Percentiles rank a stretch among this genome's conserved stretches.
Evolutionary conservation across 2,797 vertebrate species (phyloP).

Genomic region (Malurus leucopterus): DNA sequence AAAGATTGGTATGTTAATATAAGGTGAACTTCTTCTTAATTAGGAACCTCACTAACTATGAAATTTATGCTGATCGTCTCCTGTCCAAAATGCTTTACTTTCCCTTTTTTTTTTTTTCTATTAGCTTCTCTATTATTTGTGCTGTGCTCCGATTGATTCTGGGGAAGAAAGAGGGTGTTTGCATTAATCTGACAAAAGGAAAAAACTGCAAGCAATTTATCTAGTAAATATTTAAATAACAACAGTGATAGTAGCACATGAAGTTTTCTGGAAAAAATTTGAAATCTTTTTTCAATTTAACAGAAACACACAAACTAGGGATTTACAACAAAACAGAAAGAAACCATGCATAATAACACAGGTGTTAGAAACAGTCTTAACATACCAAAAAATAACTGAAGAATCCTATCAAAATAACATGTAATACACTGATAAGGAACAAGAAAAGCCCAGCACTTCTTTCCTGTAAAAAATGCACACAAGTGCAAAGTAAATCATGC

Average conservation of each 20-base stretch:
- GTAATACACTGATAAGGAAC: neutral
- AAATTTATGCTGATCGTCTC: neutral
- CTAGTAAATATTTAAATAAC: neutral
- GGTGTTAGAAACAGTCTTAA: neutral
- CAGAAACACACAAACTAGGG: neutral
- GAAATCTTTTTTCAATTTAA: neutral
- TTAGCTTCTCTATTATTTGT: neutral
- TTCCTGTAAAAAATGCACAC: slow-evolving; percentile 2
- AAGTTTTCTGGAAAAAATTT: neutral
- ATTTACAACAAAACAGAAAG: neutral
- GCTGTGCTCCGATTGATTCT: neutral
- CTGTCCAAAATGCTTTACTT: neutral
- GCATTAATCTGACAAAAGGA: neutral
- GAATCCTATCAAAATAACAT: neutral
- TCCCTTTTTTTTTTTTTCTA: neutral
- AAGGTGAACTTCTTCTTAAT: neutral
- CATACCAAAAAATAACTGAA: neutral
- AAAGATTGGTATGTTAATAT: neutral
- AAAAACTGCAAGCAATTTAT: neutral
- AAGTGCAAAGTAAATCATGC: slow-evolving; percentile 43
- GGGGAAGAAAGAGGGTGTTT: neutral
- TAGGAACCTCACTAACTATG: neutral
- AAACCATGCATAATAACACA: neutral
- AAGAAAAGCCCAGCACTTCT: neutral
- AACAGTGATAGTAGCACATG: neutral